These are phyloP conservation scores for Epizoanthus illoricatus DNA, from an alignment of 92 coral and sea anemone species.

Conservation along the genomic window DNA sequence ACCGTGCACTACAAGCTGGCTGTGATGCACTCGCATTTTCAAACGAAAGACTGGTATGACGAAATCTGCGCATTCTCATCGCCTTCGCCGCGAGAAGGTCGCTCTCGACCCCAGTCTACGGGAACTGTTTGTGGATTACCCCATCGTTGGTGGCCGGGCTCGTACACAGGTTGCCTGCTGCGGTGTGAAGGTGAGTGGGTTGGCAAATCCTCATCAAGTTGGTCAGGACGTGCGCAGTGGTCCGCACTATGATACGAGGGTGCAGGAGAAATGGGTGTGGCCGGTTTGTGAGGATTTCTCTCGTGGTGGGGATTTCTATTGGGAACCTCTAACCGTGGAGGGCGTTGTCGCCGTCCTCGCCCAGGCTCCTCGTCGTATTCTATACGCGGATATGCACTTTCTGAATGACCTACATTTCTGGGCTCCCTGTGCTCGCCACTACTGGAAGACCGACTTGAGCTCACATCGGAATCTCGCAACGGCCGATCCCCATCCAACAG, in stretches of 20 bases:
- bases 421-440: conserved; percentile 77
- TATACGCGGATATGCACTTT: conserved; percentile 37
- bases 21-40: not conserved
- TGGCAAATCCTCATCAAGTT: not conserved
- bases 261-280: conserved; percentile 82
- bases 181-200: conserved; percentile 8
- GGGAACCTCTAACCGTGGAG: conserved; percentile 45
- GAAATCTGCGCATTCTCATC: conserved; percentile 58
- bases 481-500: conserved; percentile 46
- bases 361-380: conserved; percentile 77
- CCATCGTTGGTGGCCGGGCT: conserved; percentile 33
- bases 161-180: conserved; percentile 38
- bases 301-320: conserved; percentile 34
- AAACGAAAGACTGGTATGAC: conserved; percentile 78
- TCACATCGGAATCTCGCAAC: conserved; percentile 54
- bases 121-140: conserved; percentile 37
- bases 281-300: conserved; percentile 27
- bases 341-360: conserved; percentile 66
- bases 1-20: not conserved
- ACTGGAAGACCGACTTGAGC: conserved; percentile 77
- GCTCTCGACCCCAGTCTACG: conserved; percentile 43
- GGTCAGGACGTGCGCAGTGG: conserved; percentile 37
- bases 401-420: conserved; percentile 14
- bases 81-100: conserved; percentile 16
- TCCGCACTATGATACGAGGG: conserved; percentile 81